phyloP scores from a whole-genome alignment of 2,113 vertebrate genomes.

The Hyla sarda region DNA sequence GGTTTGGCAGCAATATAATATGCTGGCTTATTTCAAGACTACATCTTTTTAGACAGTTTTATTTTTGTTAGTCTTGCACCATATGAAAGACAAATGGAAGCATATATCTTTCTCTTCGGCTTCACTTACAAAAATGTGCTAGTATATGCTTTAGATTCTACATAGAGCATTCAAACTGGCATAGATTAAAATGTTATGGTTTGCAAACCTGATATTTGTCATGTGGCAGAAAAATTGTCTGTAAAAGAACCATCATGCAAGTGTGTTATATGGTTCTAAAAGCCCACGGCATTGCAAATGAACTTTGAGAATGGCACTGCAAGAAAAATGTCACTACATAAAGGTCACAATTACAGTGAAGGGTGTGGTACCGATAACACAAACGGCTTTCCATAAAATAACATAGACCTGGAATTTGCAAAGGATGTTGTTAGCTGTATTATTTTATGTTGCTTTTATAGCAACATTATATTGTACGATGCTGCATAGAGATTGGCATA shows the following conservation, averaged over 20 bases:
- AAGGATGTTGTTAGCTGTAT: too few species aligned
- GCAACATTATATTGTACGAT: too few species aligned
- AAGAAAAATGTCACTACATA: background rate
- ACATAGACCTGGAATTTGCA: background rate
- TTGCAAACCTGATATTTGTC: conserved; percentile 27
- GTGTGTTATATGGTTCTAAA: background rate
- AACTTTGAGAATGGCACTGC: background rate
- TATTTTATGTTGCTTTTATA: too few species aligned
- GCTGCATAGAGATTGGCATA: too few species aligned
- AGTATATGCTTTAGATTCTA: conserved; percentile 10
- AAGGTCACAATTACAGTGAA: background rate
- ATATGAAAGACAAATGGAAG: conserved; percentile 55
- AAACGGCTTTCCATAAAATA: background rate
- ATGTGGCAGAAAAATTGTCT: conserved; percentile 2
- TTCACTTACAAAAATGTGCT: conserved; percentile 48
- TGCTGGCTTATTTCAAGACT: conserved; percentile 56
- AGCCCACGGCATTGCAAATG: background rate
- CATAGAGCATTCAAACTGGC: conserved; percentile 9
- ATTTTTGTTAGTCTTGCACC: conserved; percentile 50
- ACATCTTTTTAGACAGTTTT: conserved; percentile 55
- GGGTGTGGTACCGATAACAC: background rate
- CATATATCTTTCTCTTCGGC: conserved; percentile 45
- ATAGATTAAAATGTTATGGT: conserved; percentile 31
- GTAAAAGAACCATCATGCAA: background rate
- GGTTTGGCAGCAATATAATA: conserved; percentile 51